Evolutionary conservation across 1,140 invertebrate genomes (phyloP), one percentile per base, ranked within the genome.

Genomic region (Aphelenchoides fujianensis): DNA sequence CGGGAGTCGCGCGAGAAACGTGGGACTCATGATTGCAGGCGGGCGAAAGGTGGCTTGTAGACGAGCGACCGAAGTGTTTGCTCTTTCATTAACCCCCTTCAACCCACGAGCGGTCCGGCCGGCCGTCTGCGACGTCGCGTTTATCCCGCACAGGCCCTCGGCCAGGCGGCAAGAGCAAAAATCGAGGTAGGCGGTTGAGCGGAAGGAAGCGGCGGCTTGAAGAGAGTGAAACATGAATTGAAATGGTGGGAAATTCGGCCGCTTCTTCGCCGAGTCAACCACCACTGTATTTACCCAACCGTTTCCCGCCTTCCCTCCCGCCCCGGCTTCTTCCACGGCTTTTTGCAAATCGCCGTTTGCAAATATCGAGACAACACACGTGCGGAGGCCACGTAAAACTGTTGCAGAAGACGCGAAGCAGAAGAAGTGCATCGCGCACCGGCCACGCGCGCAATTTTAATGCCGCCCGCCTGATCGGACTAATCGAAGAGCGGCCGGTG

Each of bases 311-410:
- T n/a, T n/a, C n/a, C n/a, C n/a, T n/a, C n/a, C n/a, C n/a, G n/a
- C n/a, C n/a, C n/a, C n/a, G n/a, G n/a, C n/a, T n/a, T n/a, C n/a
- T n/a, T n/a, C n/a, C n/a, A n/a, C n/a, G n/a, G n/a, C n/a, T n/a
- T 48, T 48, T 23, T 48, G 41, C 41, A 48, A n/a, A 48, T 48
- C 41, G 41, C 41, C 41, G 41, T 23, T 48, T 48, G 41, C 41
- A 48, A 48, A 48, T 48, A 48, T 48, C 41, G 41, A 48, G n/a
- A 48, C 41, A 48, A 48, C 41, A 48, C 41, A 48, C n/a, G n/a
- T 48, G 41, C 23, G 41, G 12, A 48, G 23, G 12, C 12, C 23
- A 16, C 41, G 41, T 12, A 48, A 48, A 48, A 48, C 12, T 48
- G 41, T 48, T 48, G 41, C 41, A 12, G 41, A 48, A 48, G n/a